phyloP scores from a whole-genome alignment of 2,888 invertebrate genomes.

The Drosophila differens region DNA sequence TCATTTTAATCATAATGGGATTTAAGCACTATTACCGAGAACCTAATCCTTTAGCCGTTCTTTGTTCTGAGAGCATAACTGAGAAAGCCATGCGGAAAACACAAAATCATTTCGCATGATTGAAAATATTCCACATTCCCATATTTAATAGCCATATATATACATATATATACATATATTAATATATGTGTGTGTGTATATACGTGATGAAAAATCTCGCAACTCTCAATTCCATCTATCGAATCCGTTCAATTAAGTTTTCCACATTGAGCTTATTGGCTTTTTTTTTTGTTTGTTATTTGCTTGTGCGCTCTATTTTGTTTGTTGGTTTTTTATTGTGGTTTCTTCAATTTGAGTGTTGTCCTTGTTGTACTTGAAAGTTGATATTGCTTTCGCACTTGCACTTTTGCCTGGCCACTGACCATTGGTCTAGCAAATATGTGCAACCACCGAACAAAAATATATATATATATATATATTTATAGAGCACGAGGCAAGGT shows the following conservation, averaged over 20 bases:
- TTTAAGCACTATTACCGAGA: background rate
- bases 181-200: background rate
- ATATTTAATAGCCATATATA: background rate
- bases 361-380: background rate
- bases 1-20: background rate
- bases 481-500: background rate
- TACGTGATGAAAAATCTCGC: background rate
- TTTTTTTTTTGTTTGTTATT: background rate
- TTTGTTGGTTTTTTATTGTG: background rate
- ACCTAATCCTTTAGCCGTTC: background rate
- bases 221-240: background rate
- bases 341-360: background rate
- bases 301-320: background rate
- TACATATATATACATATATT: background rate
- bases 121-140: no score
- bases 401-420: background rate
- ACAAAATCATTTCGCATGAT: no score
- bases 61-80: background rate
- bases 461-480: background rate
- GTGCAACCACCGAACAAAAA: background rate
- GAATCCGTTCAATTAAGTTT: background rate
- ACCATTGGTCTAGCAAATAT: background rate
- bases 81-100: no score
- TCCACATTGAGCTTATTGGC: background rate
- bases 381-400: background rate